Evolutionary conservation across 2,888 invertebrate genomes (phyloP).

Genomic region (Eristalis pertinax): DNA sequence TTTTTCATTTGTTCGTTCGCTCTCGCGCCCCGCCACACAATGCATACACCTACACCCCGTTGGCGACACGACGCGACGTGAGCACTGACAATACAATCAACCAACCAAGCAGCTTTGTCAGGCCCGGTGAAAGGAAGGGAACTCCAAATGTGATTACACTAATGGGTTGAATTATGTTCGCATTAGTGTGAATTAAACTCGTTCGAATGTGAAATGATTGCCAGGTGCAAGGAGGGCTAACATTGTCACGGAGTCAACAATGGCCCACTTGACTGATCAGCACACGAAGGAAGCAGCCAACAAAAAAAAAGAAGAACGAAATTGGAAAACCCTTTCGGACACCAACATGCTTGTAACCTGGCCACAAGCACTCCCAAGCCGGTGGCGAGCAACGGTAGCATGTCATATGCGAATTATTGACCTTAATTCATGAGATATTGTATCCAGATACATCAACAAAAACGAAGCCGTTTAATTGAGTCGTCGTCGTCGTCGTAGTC

Average conservation of each 20-base stretch:
- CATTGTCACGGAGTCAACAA: slow-evolving; percentile 71
- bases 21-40: slow-evolving; percentile 23
- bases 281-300: neutral
- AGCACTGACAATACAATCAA: neutral
- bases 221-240: slow-evolving; percentile 68
- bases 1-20: slow-evolving; percentile 45
- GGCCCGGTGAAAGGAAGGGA: slow-evolving; percentile 20
- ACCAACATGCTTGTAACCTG: too few species aligned
- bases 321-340: slow-evolving; percentile 41
- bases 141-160: slow-evolving; percentile 79
- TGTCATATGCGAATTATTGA: slow-evolving; percentile 53
- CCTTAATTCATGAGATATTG: slow-evolving; percentile 30
- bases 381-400: slow-evolving; percentile 39
- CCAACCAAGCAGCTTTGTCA: neutral
- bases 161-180: slow-evolving; percentile 81
- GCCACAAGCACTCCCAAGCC: slow-evolving; percentile 26
- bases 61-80: slow-evolving; percentile 13
- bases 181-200: slow-evolving; percentile 82
- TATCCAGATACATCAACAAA: slow-evolving; percentile 10
- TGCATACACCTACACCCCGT: slow-evolving; percentile 46
- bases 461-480: slow-evolving; percentile 59
- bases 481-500: slow-evolving; percentile 19
- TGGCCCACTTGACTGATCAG: slow-evolving; percentile 53
- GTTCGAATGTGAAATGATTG: slow-evolving; percentile 73
- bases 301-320: neutral